A percentile compares a stretch with the other conserved stretches of the same genome.
These are phyloP conservation scores for Conopomorpha cramerella DNA, from an alignment of 1,140 invertebrate species.

Conservation along the genomic window DNA sequence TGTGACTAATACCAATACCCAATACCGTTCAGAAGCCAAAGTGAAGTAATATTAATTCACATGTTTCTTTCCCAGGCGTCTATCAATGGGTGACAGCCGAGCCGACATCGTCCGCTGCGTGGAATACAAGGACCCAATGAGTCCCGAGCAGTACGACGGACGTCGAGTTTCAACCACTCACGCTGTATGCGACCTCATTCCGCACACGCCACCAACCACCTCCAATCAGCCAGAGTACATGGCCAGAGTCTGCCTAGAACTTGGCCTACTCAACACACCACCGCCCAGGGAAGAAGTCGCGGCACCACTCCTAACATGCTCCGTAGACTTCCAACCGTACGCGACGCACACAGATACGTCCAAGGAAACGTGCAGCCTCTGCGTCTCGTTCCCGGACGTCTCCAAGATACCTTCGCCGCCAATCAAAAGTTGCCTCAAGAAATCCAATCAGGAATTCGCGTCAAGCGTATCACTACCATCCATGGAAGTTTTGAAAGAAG, in stretches of 20 bases:
- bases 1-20: too few relatives aligned
- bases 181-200: slow-evolving; percentile 12
- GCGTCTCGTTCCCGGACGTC: slow-evolving; percentile 5
- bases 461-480: slow-evolving; percentile 9
- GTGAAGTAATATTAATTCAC: too few relatives aligned
- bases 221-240: too few relatives aligned
- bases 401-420: slow-evolving; percentile 2
- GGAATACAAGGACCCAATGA: slow-evolving; percentile 15
- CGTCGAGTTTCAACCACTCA: slow-evolving; percentile 8
- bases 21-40: too few relatives aligned
- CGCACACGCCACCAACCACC: slow-evolving; percentile 6
- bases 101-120: slow-evolving; percentile 15
- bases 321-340: slow-evolving; percentile 14
- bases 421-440: slow-evolving; percentile 16
- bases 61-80: neutral
- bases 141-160: too few relatives aligned
- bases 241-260: slow-evolving; percentile 12
- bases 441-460: slow-evolving; percentile 7
- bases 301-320: slow-evolving; percentile 10
- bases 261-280: slow-evolving; percentile 9
- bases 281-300: slow-evolving; percentile 8
- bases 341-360: slow-evolving; percentile 6
- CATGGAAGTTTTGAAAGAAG: slow-evolving; percentile 9
- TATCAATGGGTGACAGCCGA: slow-evolving; percentile 6
- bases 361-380: slow-evolving; percentile 11